Conservation (phyloP, 1,140 invertebrate genomes). For the Scylla paramamosain region DNA sequence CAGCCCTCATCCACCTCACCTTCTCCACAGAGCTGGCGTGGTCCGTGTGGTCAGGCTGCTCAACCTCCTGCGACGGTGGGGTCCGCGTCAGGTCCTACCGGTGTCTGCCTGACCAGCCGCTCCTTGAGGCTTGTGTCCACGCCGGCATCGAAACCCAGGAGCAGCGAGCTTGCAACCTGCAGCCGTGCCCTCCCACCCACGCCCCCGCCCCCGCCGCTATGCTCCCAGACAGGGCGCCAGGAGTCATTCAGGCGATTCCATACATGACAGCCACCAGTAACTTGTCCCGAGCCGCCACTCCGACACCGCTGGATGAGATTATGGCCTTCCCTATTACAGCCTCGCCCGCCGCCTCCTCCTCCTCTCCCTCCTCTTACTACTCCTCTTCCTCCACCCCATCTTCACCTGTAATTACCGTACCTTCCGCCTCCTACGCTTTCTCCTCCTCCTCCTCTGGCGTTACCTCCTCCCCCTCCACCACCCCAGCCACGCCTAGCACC, state of each 20-base stretch:
- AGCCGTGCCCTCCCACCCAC: slow-evolving; percentile 64
- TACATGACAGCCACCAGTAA: slow-evolving; percentile 35
- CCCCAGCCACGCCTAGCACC: slow-evolving; percentile 15
- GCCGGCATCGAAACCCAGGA: slow-evolving; percentile 71
- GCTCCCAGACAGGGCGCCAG: background rate
- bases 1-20: background rate
- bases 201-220: background rate
- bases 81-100: slow-evolving; percentile 65
- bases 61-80: slow-evolving; percentile 67
- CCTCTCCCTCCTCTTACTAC: background rate
- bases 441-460: background rate
- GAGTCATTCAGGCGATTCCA: background rate
- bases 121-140: slow-evolving; percentile 53
- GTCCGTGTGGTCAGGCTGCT: slow-evolving; percentile 70
- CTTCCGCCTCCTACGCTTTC: background rate
- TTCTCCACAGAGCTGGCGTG: slow-evolving; percentile 54
- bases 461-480: background rate
- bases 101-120: slow-evolving; percentile 54
- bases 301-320: background rate
- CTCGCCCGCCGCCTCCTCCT: background rate
- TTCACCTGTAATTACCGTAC: background rate
- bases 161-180: slow-evolving; percentile 63
- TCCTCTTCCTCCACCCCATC: background rate
- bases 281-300: background rate
- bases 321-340: background rate